Base-by-base conservation (phyloP, 2,113 vertebrate genomes). In the Notarius lentiginosus region DNA sequence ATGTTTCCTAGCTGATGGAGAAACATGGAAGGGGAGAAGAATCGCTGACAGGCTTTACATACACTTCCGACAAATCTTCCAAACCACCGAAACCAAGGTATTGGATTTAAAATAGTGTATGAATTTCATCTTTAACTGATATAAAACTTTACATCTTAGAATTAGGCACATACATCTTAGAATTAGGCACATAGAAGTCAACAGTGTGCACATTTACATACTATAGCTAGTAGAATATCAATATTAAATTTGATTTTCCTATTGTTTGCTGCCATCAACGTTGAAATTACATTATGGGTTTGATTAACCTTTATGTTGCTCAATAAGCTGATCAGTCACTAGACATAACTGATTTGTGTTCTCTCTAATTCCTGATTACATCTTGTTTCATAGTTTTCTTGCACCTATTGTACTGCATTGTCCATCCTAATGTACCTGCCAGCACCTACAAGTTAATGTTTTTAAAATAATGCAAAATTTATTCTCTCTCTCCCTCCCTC, bases 401-500 rank as follows among this genome's bases (percentile, higher is more conserved):
- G 15, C 53, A 58, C 14, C 3, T 79, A 18, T 66, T 65, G 8
- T 34, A 53, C 22, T 53, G 58, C 53, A 65, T 63, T n/a, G 7
- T 24, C 9, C 15, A 86, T 41, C 41, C 1, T 41, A 18, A 68
- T 79, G 27, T 51, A 27, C 4, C 56, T 63, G 68, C 41, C 79
- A 61, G 30, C 61, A 53, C 51, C 14, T 73, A 22, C 55, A 30
- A n/a, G 51, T 24, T 60, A 24, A 82, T 82, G 15, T 34, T 60
- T 61, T 70, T 60, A 15, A 86, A 86, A 72, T 81, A 24, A 41
- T 82, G 24, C 70, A 81, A 81, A 86, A 1, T 61, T 7, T 34
- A 24, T 51, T 56, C 24, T 79, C 24, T 72, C 55, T 60, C n/a
- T 53, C 41, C 66, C 60, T 27, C 41, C 27, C 81, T 51, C 34